A percentile compares a stretch with the other conserved stretches of the same genome.
Evolutionary conservation across 2,797 vertebrate species (phyloP).

Genomic region (Benthosema pterotum): DNA sequence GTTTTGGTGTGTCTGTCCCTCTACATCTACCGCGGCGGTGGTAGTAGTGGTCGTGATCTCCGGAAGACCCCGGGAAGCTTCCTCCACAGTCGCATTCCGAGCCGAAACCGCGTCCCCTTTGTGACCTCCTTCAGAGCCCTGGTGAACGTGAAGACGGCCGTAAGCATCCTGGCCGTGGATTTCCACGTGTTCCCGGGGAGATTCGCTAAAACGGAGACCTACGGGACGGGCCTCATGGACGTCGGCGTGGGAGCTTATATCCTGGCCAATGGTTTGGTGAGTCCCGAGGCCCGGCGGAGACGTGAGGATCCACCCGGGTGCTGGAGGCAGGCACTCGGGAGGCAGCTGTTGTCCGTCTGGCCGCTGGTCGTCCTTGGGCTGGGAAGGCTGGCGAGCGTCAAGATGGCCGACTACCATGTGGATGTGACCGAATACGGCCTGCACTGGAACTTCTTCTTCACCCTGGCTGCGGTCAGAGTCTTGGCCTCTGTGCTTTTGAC

Average conservation of each 20-base stretch:
- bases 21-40: conserved; percentile 69
- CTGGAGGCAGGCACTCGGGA: conserved; percentile 70
- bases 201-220: conserved; percentile 93
- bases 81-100: conserved; percentile 73
- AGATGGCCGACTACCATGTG: conserved; percentile 89
- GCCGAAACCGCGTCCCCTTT: conserved; percentile 80
- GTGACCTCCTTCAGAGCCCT: conserved; percentile 88
- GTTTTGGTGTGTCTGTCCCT: conserved; percentile 68
- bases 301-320: conserved; percentile 65
- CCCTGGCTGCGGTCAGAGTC: conserved; percentile 86
- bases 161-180: conserved; percentile 94
- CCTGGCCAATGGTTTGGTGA: conserved; percentile 90
- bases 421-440: conserved; percentile 93
- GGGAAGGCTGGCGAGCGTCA: conserved; percentile 84
- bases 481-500: conserved; percentile 83
- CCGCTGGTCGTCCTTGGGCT: conserved; percentile 85
- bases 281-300: conserved; percentile 84
- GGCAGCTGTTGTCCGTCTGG: conserved; percentile 86
- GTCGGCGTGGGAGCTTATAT: conserved; percentile 91
- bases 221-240: conserved; percentile 97
- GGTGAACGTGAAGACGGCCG: conserved; percentile 87
- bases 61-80: conserved; percentile 74
- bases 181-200: conserved; percentile 91
- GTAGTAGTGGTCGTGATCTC: conserved; percentile 19
- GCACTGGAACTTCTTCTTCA: conserved; percentile 99